A percentile compares a stretch with the other conserved stretches of the same genome.
These are phyloP conservation scores for Aphelinus atriplicis DNA, from an alignment of 1,140 invertebrate genomes.

Conservation along the genomic window DNA sequence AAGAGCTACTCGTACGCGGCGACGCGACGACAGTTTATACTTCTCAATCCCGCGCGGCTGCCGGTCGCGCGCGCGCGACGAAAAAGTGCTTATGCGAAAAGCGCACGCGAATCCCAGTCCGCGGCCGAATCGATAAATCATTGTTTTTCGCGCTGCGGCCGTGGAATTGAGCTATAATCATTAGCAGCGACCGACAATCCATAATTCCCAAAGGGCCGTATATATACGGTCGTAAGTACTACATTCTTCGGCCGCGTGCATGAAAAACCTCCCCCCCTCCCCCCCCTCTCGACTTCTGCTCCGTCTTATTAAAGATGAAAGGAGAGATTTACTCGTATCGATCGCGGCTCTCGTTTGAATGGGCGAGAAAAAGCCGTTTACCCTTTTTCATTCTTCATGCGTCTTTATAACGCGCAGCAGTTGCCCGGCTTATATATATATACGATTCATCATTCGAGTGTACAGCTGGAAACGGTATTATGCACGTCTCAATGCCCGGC, in stretches of 20 bases:
- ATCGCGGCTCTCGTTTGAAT: background rate
- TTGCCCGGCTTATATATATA: conserved; percentile 1
- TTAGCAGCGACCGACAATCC: no score
- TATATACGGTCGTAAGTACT: no score
- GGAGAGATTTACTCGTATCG: conserved; percentile 5
- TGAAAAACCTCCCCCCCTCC: no score
- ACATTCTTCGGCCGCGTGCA: no score
- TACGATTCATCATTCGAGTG: conserved; percentile 15
- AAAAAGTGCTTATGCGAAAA: no score
- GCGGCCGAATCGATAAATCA: no score
- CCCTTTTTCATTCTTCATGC: background rate
- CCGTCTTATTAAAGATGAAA: background rate
- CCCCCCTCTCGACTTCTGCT: background rate
- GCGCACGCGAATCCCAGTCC: no score
- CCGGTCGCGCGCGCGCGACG: no score
- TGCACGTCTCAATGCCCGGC: background rate
- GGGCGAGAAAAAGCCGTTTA: conserved; percentile 7
- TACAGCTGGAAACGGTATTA: background rate
- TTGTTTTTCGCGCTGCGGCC: background rate
- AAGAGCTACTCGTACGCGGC: no score
- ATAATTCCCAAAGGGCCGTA: no score
- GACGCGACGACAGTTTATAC: no score
- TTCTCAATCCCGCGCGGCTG: no score
- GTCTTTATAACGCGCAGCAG: background rate
- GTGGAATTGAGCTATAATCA: background rate